A percentile compares a stretch with the other conserved stretches of the same genome.
These are phyloP conservation scores for Temnothorax nylanderi DNA, from an alignment of 1,140 invertebrate genomes.

Conservation along the genomic window DNA sequence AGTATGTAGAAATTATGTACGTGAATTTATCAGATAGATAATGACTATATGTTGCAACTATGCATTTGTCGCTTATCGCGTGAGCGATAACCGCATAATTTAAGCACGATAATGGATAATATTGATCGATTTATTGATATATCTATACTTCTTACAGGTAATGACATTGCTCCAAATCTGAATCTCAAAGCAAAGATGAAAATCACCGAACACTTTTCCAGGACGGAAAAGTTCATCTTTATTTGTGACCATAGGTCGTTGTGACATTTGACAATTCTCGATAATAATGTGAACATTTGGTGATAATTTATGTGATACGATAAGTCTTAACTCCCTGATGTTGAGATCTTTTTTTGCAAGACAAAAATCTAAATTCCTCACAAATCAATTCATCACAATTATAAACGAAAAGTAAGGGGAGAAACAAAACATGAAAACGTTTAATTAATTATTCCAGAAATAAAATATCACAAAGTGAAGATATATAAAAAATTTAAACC, in stretches of 20 bases:
- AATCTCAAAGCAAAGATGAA: slow-evolving; percentile 5
- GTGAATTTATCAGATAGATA: slow-evolving; percentile 37
- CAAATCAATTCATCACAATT: slow-evolving; percentile 17
- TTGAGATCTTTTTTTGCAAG: not conserved
- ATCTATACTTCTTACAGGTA: slow-evolving; percentile 27
- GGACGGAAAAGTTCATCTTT: not conserved
- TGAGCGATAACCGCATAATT: not conserved
- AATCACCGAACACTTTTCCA: not conserved
- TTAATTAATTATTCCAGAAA: not conserved
- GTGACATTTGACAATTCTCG: not conserved
- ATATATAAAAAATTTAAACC: not conserved
- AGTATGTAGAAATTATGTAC: slow-evolving; percentile 19
- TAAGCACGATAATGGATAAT: not conserved
- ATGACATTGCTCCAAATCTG: not conserved
- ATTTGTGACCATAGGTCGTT: not conserved
- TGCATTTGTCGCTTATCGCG: not conserved
- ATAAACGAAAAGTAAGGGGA: not conserved
- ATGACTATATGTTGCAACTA: not conserved
- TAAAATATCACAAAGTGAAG: not conserved
- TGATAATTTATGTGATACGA: slow-evolving; percentile 16
- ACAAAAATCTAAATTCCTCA: not conserved
- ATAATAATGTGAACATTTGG: slow-evolving; percentile 13
- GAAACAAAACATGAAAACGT: not conserved
- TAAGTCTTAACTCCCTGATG: not conserved
- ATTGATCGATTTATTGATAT: not conserved